Percentiles rank a stretch among this genome's conserved stretches.
Conservation (phyloP, 2,888 invertebrate genomes). For the Temnothorax ravouxi region DNA sequence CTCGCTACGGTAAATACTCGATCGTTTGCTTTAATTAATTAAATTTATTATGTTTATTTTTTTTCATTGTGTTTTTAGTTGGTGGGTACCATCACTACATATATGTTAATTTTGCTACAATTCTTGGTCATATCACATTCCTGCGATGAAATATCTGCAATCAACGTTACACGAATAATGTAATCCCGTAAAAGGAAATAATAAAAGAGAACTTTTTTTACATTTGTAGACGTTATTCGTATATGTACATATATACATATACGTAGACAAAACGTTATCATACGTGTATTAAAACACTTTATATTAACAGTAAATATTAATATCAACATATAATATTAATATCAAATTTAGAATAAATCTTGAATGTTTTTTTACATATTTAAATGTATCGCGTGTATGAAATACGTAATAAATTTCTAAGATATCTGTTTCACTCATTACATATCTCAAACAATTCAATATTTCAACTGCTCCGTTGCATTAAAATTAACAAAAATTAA, state of each 20-base stretch:
- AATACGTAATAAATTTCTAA: background rate
- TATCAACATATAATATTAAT: background rate
- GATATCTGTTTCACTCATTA: background rate
- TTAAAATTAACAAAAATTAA: too few species aligned
- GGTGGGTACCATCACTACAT: background rate
- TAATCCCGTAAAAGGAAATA: background rate
- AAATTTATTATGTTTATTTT: too few species aligned
- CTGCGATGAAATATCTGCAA: background rate
- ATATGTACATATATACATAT: background rate
- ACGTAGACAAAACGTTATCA: too few species aligned
- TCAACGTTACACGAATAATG: background rate
- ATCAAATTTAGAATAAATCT: background rate
- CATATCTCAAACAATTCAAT: background rate
- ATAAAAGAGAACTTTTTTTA: background rate
- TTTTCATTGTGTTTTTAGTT: background rate
- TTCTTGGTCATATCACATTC: background rate
- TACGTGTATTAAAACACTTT: too few species aligned
- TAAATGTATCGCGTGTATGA: background rate
- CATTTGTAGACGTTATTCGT: background rate
- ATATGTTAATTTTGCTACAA: background rate
- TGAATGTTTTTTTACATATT: background rate
- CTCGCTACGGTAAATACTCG: background rate
- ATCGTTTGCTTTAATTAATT: background rate
- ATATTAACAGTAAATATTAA: background rate
- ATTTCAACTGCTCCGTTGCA: too few species aligned